Evolutionary conservation across 2,797 vertebrate species (phyloP).

Genomic region (Syndactyla subalaris): DNA sequence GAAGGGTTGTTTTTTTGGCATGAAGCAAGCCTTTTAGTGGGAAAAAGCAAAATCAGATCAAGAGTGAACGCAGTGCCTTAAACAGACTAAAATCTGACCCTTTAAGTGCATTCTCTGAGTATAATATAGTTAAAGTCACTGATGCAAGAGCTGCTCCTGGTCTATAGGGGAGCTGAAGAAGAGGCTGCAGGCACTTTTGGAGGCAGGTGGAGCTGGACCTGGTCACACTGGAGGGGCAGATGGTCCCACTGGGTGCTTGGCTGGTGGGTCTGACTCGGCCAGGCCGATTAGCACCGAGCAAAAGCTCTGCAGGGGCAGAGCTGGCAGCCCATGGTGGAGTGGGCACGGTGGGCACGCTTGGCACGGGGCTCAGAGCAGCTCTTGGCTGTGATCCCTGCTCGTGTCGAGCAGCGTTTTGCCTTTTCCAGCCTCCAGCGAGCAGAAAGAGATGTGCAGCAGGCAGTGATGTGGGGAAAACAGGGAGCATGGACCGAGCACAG

Average conservation of each 20-base stretch:
- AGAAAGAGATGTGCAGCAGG: not conserved
- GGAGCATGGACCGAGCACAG: accelerated
- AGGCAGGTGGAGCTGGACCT: not conserved
- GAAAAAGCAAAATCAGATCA: not conserved
- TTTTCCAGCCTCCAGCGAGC: not conserved
- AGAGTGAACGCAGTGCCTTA: accelerated
- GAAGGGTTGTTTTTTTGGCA: not conserved
- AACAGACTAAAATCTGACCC: not conserved
- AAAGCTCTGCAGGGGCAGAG: not conserved
- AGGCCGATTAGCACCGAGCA: not conserved
- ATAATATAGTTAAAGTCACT: not conserved
- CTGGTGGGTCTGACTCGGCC: accelerated
- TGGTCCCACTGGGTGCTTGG: not conserved
- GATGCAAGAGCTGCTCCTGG: not conserved
- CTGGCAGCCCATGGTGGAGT: not conserved
- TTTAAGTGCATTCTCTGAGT: not conserved
- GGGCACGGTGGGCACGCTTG: accelerated
- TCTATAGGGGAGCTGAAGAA: not conserved
- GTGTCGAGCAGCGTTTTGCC: accelerated
- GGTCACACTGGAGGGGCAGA: not conserved
- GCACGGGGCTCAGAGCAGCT: not conserved
- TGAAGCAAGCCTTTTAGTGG: not conserved
- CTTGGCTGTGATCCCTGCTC: not conserved
- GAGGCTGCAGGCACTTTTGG: not conserved
- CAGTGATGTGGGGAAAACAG: not conserved